A percentile compares a stretch with the other conserved stretches of the same genome.
Evolutionary conservation across 1,140 invertebrate genomes (phyloP).

Genomic region (Carposina sasakii): DNA sequence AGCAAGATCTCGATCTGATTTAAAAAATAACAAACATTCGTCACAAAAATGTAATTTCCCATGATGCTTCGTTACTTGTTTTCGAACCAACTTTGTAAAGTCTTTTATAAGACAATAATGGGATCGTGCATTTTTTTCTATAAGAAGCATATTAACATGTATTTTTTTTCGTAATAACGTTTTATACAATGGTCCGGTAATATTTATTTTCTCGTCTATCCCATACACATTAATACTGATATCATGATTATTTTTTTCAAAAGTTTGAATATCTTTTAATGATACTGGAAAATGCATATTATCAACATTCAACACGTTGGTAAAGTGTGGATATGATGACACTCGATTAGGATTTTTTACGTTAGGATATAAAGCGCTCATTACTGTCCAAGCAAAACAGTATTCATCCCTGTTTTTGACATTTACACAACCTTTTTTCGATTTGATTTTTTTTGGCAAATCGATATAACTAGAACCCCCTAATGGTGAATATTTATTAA

Average conservation of each 20-base stretch:
- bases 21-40: slow-evolving; percentile 27
- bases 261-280: slow-evolving; percentile 15
- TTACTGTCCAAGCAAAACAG: slow-evolving; percentile 36
- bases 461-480: slow-evolving; percentile 27
- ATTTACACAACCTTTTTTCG: slow-evolving; percentile 38
- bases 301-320: neutral
- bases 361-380: slow-evolving; percentile 23
- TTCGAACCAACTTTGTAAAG: slow-evolving; percentile 18
- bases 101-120: slow-evolving; percentile 13
- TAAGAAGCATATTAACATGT: too few relatives aligned
- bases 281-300: slow-evolving; percentile 20
- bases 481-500: slow-evolving; percentile 38
- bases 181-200: slow-evolving; percentile 1
- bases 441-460: slow-evolving; percentile 28
- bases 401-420: slow-evolving; percentile 31
- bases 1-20: slow-evolving; percentile 18
- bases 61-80: slow-evolving; percentile 23
- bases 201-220: slow-evolving; percentile 1
- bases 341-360: slow-evolving; percentile 4
- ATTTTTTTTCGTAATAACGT: too few relatives aligned
- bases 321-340: slow-evolving; percentile 22
- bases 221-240: slow-evolving; percentile 7
- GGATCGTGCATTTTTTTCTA: slow-evolving; percentile 5
- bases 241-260: slow-evolving; percentile 16
- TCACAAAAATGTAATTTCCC: slow-evolving; percentile 28